These are phyloP conservation scores for Odontamblyopus lacepedii DNA, from an alignment of 2,797 vertebrate genomes.

Conservation along the genomic window DNA sequence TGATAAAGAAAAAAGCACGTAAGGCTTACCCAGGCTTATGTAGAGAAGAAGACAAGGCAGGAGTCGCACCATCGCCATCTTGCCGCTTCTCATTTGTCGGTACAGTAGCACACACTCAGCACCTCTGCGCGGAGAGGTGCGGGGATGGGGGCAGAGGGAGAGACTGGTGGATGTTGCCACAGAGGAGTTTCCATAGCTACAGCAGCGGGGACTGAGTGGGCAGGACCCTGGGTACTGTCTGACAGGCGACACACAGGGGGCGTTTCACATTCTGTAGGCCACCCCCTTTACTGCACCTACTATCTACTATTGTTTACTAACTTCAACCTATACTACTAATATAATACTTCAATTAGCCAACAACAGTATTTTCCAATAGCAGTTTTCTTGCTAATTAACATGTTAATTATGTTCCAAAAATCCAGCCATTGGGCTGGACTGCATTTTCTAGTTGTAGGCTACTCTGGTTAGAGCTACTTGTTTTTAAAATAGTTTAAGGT, in stretches of 20 bases:
- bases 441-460: no score
- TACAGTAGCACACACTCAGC: conserved; percentile 59
- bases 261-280: background rate
- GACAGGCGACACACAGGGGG: conserved; percentile 44
- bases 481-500: no score
- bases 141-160: conserved; percentile 54
- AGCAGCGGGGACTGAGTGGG: conserved; percentile 33
- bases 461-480: no score
- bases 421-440: no score
- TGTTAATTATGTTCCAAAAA: no score
- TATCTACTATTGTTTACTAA: background rate
- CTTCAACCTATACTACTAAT: no score
- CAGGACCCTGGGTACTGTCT: conserved; percentile 39
- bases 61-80: conserved; percentile 78
- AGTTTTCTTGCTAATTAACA: no score
- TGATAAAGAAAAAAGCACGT: background rate
- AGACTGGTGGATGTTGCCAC: conserved; percentile 77
- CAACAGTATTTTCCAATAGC: no score
- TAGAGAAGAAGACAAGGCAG: conserved; percentile 58
- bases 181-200: conserved; percentile 81
- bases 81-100: conserved; percentile 64
- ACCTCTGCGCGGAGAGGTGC: conserved; percentile 61
- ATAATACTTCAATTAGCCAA: no score
- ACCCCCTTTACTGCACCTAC: background rate
- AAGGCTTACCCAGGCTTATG: conserved; percentile 71